Conservation (phyloP, 2,797 vertebrate genomes). For the Nasua narica region DNA sequence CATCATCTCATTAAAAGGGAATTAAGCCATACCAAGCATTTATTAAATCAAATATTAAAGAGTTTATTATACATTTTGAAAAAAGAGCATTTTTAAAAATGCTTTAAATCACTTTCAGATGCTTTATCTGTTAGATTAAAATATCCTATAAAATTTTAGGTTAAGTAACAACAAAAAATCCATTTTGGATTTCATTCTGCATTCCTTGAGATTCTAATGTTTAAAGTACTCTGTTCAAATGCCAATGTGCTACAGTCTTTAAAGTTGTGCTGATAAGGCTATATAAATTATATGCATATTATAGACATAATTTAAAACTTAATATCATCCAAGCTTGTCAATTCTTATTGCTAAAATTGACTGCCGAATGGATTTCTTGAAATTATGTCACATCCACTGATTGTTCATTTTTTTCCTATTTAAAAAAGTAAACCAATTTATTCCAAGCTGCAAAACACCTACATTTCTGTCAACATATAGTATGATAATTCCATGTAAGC, state of each 20-base stretch:
- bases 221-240: not conserved
- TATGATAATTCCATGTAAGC: not conserved
- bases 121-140: not conserved
- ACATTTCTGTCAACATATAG: not conserved
- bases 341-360: not conserved
- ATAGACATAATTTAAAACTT: not conserved
- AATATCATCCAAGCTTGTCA: not conserved
- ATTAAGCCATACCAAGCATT: not conserved
- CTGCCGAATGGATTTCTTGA: not conserved
- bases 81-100: not conserved
- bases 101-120: not conserved
- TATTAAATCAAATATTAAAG: not conserved
- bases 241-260: not conserved
- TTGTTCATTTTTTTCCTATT: not conserved
- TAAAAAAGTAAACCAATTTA: not conserved
- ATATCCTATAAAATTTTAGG: not conserved
- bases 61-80: not conserved
- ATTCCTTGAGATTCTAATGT: not conserved
- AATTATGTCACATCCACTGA: not conserved
- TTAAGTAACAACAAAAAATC: not conserved
- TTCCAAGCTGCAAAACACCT: not conserved
- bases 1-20: conserved; percentile 19
- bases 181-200: not conserved
- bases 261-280: not conserved
- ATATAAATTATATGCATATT: not conserved